Evolutionary conservation across 2,888 invertebrate species (phyloP).

Genomic region (Tiliacea citrago): DNA sequence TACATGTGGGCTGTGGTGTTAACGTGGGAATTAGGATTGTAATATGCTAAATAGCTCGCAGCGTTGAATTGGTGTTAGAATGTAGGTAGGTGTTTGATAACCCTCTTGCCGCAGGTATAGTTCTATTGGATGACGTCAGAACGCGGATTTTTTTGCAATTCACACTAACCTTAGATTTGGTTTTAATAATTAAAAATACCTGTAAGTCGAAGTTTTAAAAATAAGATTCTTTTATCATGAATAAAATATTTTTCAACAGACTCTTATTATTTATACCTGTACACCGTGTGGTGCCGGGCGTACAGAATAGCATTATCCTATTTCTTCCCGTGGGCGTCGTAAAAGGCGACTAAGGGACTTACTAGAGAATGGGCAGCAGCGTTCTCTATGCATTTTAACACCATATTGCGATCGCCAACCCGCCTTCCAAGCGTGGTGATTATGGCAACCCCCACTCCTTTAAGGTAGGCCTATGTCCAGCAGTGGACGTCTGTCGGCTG

Average conservation of each 20-base stretch:
- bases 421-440: too few species aligned
- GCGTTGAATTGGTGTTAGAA: conserved; percentile 14
- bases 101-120: background rate
- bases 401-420: too few species aligned
- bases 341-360: too few species aligned
- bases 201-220: background rate
- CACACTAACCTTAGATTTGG: background rate
- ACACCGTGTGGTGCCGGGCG: too few species aligned
- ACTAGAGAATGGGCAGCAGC: too few species aligned
- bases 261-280: too few species aligned
- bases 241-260: background rate
- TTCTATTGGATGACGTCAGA: background rate
- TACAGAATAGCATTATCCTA: too few species aligned
- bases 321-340: too few species aligned
- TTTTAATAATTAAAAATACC: background rate
- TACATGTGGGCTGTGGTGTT: conserved; percentile 21
- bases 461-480: too few species aligned
- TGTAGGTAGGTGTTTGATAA: background rate
- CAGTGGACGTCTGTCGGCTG: too few species aligned
- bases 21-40: conserved; percentile 47
- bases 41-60: conserved; percentile 55
- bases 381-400: too few species aligned
- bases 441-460: too few species aligned
- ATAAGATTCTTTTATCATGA: background rate
- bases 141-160: background rate